Base-by-base conservation (phyloP, 92 coral and sea anemone species). In the Desmophyllum pertusum region DNA sequence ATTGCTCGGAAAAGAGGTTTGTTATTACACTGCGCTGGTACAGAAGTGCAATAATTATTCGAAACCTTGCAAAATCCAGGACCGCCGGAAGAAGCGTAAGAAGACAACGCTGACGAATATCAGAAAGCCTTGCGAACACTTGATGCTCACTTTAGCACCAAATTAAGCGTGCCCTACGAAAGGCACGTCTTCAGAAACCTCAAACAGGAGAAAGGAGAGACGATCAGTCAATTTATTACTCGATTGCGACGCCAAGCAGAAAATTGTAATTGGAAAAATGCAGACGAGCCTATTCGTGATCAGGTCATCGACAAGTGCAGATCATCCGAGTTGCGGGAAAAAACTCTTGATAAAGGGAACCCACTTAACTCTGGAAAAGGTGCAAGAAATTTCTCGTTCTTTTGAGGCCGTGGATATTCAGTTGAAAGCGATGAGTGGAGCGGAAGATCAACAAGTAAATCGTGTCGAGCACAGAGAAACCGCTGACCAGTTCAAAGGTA, bases 231-330 rank as follows among this genome's bases (percentile, higher is more conserved):
- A 9, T 61, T 9, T 61, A 23, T 9, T 19, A 61, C 67, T 61
- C 67, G 67, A 23, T 61, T 61, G 15, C 67, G 67, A 61, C 67
- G 27, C 67, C 67, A 61, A 61, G 67, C 67, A 18, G 77, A 72
- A 72, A 72, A 72, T n/a, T 4, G 50, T 36, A 37, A 70, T 10
- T 70, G 45, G 45, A 27, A 70, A 13, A 70, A 35, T 45, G 57
- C 53, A 2, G 67, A 61, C 33, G 67, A 61, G 67, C 67, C 51
- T 6, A 88, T 89, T 55, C 84, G 89, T 30, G 87, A 92, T 59
- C 87, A 89, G 80, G 80, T 82, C 21, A 89, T 92, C 27, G 90
- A 89, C 10, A 85, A 82, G 48, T 92, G 90, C 36, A 19, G 40
- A 59, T 76, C 76, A 38, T 50, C 80, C 29, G 45, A 39, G 51